Percentiles rank a stretch among this genome's conserved stretches.
These are phyloP conservation scores for Drosophila suboccidentalis DNA, from an alignment of 2,888 invertebrate genomes.

Conservation along the genomic window DNA sequence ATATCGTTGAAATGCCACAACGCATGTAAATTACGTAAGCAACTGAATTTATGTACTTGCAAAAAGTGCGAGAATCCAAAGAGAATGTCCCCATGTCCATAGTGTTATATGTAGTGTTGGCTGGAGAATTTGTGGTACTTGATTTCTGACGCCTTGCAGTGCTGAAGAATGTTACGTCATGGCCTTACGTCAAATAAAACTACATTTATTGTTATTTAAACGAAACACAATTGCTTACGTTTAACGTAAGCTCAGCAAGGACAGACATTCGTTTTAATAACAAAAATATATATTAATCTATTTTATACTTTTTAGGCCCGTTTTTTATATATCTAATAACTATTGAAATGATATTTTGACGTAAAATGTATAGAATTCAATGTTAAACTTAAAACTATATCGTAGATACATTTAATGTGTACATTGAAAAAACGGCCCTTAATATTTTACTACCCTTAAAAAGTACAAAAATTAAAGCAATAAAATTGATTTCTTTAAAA, in stretches of 20 bases:
- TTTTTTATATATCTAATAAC: too few relatives aligned
- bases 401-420: too few relatives aligned
- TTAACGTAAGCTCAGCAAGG: slow-evolving; percentile 2
- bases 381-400: too few relatives aligned
- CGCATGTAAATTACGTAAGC: slow-evolving; percentile 67
- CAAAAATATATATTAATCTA: too few relatives aligned
- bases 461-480: too few relatives aligned
- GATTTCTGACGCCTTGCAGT: not conserved
- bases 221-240: not conserved
- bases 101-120: not conserved
- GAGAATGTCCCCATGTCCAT: slow-evolving; percentile 1
- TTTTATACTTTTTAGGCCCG: too few relatives aligned
- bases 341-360: too few relatives aligned
- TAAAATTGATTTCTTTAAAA: too few relatives aligned
- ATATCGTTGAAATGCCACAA: slow-evolving; percentile 37
- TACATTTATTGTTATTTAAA: not conserved
- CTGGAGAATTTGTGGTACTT: slow-evolving; percentile 10
- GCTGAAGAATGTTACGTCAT: slow-evolving; percentile 4
- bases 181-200: not conserved
- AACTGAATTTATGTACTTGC: slow-evolving; percentile 58
- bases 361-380: too few relatives aligned
- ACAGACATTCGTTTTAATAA: too few relatives aligned
- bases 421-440: too few relatives aligned
- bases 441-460: too few relatives aligned
- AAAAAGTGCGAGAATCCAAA: slow-evolving; percentile 16